A percentile compares a stretch with the other conserved stretches of the same genome.
These are phyloP conservation scores for Gymnocypris eckloni DNA, from an alignment of 2,797 vertebrate genomes.

Conservation along the genomic window DNA sequence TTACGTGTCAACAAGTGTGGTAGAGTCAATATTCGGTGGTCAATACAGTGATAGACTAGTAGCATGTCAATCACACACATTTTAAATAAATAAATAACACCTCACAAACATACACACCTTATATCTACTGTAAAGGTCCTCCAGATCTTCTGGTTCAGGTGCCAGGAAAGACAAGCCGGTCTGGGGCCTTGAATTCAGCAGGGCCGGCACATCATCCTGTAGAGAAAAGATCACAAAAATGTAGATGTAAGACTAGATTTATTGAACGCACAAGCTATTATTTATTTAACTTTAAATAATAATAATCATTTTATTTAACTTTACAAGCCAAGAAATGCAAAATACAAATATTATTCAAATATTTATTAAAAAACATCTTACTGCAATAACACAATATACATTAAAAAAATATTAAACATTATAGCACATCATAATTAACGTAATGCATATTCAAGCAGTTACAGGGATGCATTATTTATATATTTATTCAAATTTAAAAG, in stretches of 20 bases:
- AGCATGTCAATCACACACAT: neutral
- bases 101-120: conserved; percentile 78
- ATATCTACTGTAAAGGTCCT: conserved; percentile 93
- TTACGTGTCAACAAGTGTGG: neutral
- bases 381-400: neutral
- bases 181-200: conserved; percentile 85
- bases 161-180: conserved; percentile 88
- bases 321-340: neutral
- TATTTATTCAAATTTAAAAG: neutral
- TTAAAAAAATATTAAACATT: neutral
- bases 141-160: conserved; percentile 90
- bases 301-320: neutral
- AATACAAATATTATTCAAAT: neutral
- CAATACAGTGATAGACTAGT: neutral
- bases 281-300: no score
- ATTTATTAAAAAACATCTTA: neutral
- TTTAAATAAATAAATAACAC: neutral
- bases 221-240: neutral
- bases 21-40: neutral
- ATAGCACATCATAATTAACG: neutral
- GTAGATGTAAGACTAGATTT: neutral
- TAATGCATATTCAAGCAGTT: neutral
- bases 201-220: conserved; percentile 87
- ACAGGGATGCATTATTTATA: neutral
- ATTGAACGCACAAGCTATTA: neutral